phyloP scores from a whole-genome alignment of 2,113 vertebrate genomes.

The Motacilla tschutschensis region DNA sequence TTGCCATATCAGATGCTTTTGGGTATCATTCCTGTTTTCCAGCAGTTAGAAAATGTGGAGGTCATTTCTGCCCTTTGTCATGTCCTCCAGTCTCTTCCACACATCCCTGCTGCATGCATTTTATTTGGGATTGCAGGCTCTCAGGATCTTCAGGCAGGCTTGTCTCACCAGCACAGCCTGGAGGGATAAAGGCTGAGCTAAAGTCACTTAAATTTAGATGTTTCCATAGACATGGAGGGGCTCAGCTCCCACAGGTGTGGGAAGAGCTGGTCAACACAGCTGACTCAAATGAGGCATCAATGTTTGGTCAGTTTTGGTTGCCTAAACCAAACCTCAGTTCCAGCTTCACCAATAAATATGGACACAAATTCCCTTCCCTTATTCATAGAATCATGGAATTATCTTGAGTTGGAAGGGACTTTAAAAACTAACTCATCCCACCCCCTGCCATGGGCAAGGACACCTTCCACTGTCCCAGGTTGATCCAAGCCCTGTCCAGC shows the following conservation, averaged over 20 bases:
- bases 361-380: background rate
- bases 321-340: background rate
- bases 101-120: background rate
- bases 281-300: background rate
- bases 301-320: background rate
- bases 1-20: background rate
- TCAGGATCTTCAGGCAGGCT: background rate
- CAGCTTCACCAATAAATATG: background rate
- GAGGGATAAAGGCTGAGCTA: background rate
- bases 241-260: background rate
- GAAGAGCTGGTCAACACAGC: background rate
- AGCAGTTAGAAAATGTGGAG: background rate
- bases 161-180: background rate
- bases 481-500: fast-evolving
- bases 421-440: background rate
- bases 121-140: background rate
- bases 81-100: background rate
- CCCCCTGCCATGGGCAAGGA: background rate
- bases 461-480: fast-evolving
- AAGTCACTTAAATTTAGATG: background rate
- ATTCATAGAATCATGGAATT: too few relatives aligned
- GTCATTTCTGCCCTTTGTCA: background rate
- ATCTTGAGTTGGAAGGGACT: background rate
- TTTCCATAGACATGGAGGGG: background rate
- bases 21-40: background rate